Evolutionary conservation across 1,140 invertebrate species (phyloP).

Genomic region (Zophobas atratus): DNA sequence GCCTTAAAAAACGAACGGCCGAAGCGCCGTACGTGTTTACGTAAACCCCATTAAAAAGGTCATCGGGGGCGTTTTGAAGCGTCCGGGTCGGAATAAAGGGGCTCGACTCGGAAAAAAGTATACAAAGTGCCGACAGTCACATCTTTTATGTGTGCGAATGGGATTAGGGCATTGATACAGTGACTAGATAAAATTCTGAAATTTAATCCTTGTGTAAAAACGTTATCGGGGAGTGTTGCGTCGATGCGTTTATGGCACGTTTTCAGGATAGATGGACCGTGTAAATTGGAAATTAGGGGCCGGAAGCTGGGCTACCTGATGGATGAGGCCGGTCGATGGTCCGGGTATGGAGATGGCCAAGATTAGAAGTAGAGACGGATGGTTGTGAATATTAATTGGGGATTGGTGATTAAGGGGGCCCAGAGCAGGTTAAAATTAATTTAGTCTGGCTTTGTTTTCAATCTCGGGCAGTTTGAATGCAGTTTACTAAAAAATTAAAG

Average conservation of each 20-base stretch:
- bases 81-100: background rate
- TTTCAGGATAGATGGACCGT: conserved; percentile 38
- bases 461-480: too few relatives aligned
- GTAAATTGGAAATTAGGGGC: conserved; percentile 41
- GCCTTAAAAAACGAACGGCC: conserved; percentile 11
- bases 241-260: conserved; percentile 33
- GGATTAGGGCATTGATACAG: conserved; percentile 44
- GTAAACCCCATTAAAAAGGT: conserved; percentile 29
- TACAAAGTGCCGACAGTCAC: conserved; percentile 40
- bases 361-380: too few relatives aligned
- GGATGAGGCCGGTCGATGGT: too few relatives aligned
- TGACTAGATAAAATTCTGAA: conserved; percentile 45
- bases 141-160: conserved; percentile 39
- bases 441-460: too few relatives aligned
- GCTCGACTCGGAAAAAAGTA: conserved; percentile 4
- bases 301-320: conserved; percentile 8
- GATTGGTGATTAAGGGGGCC: too few relatives aligned
- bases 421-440: too few relatives aligned
- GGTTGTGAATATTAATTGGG: too few relatives aligned
- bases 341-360: too few relatives aligned
- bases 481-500: too few relatives aligned
- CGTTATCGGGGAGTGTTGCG: conserved; percentile 22
- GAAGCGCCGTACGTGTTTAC: conserved; percentile 13
- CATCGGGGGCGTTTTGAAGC: conserved; percentile 21
- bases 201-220: conserved; percentile 46